These are phyloP conservation scores for Gobius niger DNA, from an alignment of 2,113 vertebrate species.

Conservation along the genomic window DNA sequence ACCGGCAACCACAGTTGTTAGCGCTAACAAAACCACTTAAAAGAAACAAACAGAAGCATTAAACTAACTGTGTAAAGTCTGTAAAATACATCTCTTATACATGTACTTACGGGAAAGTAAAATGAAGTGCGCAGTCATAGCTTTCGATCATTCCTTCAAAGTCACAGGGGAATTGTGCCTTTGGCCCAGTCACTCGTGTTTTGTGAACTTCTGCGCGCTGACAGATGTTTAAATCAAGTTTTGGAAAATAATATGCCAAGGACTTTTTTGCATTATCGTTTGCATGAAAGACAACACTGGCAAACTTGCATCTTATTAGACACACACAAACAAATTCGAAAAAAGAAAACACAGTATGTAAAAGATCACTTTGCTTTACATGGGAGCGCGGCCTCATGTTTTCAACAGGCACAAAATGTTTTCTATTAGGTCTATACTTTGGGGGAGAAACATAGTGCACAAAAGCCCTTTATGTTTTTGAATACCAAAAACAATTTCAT, in stretches of 20 bases:
- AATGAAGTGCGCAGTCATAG: not conserved
- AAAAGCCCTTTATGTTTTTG: too few relatives aligned
- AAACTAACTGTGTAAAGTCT: not conserved
- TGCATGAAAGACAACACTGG: conserved; percentile 25
- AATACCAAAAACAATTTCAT: too few relatives aligned
- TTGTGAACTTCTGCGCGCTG: not conserved
- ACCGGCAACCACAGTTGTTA: conserved; percentile 18
- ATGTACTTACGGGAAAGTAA: not conserved
- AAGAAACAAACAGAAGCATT: not conserved
- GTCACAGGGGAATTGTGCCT: not conserved
- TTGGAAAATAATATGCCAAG: conserved; percentile 24
- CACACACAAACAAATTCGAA: not conserved
- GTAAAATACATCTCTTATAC: not conserved
- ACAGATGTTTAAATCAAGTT: not conserved
- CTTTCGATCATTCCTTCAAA: not conserved
- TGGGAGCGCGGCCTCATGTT: too few relatives aligned
- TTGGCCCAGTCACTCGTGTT: not conserved
- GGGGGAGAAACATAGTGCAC: too few relatives aligned
- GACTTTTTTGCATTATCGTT: conserved; percentile 3
- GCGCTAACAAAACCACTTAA: conserved; percentile 17
- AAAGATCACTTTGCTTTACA: too few relatives aligned
- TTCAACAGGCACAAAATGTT: too few relatives aligned
- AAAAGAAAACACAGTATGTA: not conserved
- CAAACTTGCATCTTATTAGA: not conserved
- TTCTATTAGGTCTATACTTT: too few relatives aligned